Evolutionary conservation across 1,140 invertebrate genomes (phyloP).

Genomic region (Phocides pigmalion): DNA sequence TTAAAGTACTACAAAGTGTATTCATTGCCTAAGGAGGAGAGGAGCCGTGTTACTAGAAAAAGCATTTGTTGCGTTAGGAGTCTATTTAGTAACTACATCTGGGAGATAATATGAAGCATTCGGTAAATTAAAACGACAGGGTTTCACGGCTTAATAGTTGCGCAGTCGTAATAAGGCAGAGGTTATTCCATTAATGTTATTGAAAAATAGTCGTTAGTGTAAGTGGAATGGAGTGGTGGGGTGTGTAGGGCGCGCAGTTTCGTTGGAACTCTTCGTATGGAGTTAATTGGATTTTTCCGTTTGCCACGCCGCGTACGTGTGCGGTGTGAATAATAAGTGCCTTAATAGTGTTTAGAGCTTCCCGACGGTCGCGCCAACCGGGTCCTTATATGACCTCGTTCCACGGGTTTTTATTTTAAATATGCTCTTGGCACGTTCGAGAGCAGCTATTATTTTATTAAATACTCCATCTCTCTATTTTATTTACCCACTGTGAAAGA

Average conservation of each 20-base stretch:
- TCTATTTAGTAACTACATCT: no score
- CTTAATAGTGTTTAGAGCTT: conserved; percentile 64
- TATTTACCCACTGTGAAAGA: no score
- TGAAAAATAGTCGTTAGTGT: conserved; percentile 63
- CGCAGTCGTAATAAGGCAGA: conserved; percentile 44
- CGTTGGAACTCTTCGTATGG: conserved; percentile 60
- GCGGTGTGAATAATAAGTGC: conserved; percentile 66
- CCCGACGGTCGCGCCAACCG: conserved; percentile 28
- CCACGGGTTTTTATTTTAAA: conserved; percentile 22
- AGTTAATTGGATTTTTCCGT: conserved; percentile 79
- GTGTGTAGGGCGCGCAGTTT: conserved; percentile 23
- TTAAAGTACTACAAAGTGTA: no score
- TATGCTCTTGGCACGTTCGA: conserved; percentile 19
- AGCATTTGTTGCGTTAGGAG: no score
- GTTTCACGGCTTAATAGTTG: conserved; percentile 38
- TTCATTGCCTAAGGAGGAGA: no score
- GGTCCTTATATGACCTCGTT: conserved; percentile 30
- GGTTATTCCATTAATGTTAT: conserved; percentile 64
- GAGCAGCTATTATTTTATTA: not conserved
- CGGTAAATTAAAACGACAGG: conserved; percentile 35
- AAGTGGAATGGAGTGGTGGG: conserved; percentile 44
- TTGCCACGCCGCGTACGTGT: conserved; percentile 64
- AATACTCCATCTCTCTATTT: no score
- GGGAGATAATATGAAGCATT: conserved; percentile 12
- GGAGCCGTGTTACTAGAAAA: no score